These are phyloP conservation scores for Celastrina argiolus DNA, from an alignment of 2,888 invertebrate species.

Conservation along the genomic window DNA sequence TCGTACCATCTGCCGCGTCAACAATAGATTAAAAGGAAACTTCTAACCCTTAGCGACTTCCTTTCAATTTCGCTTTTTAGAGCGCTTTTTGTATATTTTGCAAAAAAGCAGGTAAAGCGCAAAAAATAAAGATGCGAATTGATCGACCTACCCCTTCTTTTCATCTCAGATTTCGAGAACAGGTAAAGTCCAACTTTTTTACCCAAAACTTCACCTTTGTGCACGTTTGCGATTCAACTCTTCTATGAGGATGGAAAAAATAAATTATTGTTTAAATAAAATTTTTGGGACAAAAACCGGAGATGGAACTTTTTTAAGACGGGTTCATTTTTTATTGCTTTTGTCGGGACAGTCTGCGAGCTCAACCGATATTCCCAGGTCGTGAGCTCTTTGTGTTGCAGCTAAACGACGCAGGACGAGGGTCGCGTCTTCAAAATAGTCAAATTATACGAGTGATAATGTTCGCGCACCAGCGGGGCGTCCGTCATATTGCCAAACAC, in stretches of 20 bases:
- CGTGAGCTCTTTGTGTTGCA: constrained; percentile 59
- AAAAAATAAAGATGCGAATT: constrained; percentile 57
- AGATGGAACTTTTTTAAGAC: constrained; percentile 58
- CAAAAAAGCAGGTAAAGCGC: constrained; percentile 60
- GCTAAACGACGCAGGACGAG: constrained; percentile 55
- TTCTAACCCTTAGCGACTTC: constrained; percentile 71
- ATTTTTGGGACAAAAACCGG: constrained; percentile 62
- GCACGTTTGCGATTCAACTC: constrained; percentile 69
- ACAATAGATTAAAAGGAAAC: constrained; percentile 55
- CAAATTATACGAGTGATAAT: constrained; percentile 58
- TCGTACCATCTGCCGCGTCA: constrained; percentile 55
- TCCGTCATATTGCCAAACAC: constrained; percentile 66
- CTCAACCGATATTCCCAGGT: constrained; percentile 76
- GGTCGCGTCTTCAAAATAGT: constrained; percentile 49
- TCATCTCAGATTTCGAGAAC: constrained; percentile 72
- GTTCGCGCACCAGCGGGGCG: constrained; percentile 71
- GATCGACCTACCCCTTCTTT: constrained; percentile 70
- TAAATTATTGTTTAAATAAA: constrained; percentile 67
- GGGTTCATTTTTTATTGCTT: constrained; percentile 64
- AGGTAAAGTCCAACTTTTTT: constrained; percentile 71
- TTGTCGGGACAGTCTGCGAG: constrained; percentile 64
- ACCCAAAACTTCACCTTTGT: constrained; percentile 58
- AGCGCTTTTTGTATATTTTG: constrained; percentile 54
- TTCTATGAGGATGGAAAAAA: constrained; percentile 60
- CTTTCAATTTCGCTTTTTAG: constrained; percentile 62